phyloP scores from a whole-genome alignment of 2,113 vertebrate species.

The Myodes glareolus region DNA sequence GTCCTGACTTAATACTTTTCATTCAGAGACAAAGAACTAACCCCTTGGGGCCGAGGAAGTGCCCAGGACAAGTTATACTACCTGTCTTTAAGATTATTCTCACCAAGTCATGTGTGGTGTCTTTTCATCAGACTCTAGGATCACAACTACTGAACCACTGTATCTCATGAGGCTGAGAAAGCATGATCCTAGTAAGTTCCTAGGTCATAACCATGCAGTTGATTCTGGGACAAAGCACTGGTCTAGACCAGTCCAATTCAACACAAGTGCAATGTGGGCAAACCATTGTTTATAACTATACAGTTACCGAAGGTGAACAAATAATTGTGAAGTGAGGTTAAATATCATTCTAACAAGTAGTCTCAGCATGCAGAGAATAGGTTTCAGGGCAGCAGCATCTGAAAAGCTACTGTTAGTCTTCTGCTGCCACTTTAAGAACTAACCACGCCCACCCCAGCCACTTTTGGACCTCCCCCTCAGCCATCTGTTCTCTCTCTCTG shows the following conservation, averaged over 20 bases:
- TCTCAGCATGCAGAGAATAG: accelerated
- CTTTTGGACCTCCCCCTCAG: no score
- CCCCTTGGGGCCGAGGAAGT: not conserved
- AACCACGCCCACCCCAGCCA: no score
- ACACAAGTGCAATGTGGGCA: not conserved
- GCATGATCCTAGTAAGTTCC: not conserved
- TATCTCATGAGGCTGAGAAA: not conserved
- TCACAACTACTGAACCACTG: not conserved
- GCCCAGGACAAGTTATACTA: not conserved
- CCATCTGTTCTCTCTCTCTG: no score
- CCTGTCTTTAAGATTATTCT: not conserved
- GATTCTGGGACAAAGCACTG: not conserved
- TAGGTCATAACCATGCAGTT: not conserved
- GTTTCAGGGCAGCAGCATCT: not conserved
- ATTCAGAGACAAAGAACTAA: not conserved
- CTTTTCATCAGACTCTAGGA: not conserved
- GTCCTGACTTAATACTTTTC: not conserved
- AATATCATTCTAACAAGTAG: not conserved
- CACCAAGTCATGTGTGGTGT: not conserved
- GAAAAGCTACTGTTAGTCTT: no score
- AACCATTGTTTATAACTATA: not conserved
- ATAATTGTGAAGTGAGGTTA: not conserved
- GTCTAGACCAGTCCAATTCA: not conserved
- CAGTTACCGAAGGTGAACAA: not conserved
- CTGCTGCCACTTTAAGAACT: no score